A percentile compares a stretch with the other conserved stretches of the same genome.
Conservation (phyloP, 2,113 vertebrate genomes). For the Sceloporus undulatus region DNA sequence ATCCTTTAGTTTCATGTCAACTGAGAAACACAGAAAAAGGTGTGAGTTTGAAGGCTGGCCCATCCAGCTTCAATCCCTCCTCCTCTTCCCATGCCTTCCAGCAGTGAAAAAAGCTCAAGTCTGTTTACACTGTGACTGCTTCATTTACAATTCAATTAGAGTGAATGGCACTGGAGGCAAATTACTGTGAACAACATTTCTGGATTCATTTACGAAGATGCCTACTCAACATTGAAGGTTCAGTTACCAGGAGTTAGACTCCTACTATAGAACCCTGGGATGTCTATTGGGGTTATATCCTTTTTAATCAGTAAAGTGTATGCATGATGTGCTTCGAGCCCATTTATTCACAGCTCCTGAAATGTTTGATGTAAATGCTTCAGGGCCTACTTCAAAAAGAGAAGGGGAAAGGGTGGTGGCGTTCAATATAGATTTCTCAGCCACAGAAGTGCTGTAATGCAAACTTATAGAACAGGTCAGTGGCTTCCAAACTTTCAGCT, state of each 20-base stretch:
- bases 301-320: slow-evolving; percentile 67
- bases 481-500: not conserved
- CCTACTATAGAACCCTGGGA: slow-evolving; percentile 54
- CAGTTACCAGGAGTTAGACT: slow-evolving; percentile 62
- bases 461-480: not conserved
- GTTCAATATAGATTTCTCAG: slow-evolving; percentile 9
- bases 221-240: slow-evolving; percentile 62
- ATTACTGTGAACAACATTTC: slow-evolving; percentile 67
- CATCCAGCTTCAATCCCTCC: not conserved
- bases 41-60: slow-evolving; percentile 11
- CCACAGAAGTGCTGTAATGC: not conserved
- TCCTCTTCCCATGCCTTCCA: slow-evolving; percentile 21
- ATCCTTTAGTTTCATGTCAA: slow-evolving; percentile 36
- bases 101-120: not conserved
- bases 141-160: slow-evolving; percentile 77
- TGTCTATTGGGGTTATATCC: slow-evolving; percentile 60
- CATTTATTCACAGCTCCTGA: slow-evolving; percentile 64
- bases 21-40: not conserved
- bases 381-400: slow-evolving; percentile 40
- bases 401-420: not conserved
- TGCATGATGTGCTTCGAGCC: slow-evolving; percentile 57
- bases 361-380: slow-evolving; percentile 51
- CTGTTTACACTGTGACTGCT: slow-evolving; percentile 66
- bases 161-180: slow-evolving; percentile 68
- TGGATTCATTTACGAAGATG: slow-evolving; percentile 72